A percentile compares a stretch with the other conserved stretches of the same genome.
phyloP scores from a whole-genome alignment of 2,888 invertebrate genomes.

The Calephelis perditalis region DNA sequence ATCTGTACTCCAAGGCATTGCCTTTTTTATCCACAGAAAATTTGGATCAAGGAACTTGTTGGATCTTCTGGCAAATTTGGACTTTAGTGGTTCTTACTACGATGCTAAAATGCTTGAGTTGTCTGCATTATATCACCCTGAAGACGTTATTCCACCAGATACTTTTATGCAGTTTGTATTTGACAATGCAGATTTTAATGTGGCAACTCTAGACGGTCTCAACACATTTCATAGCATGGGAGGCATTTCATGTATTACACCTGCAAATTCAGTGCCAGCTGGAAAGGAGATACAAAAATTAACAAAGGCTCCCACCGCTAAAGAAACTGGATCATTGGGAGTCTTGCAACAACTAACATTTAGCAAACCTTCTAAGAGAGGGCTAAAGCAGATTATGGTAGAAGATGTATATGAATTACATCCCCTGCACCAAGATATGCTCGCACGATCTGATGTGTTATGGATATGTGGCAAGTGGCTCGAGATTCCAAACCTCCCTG shows the following conservation, averaged over 20 bases:
- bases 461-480: constrained; percentile 2
- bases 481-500: constrained; percentile 5
- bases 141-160: neutral
- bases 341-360: neutral
- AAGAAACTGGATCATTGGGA: neutral
- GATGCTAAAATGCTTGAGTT: too few species aligned
- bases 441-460: neutral
- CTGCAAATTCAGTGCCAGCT: constrained; percentile 17
- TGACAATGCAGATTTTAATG: constrained; percentile 29
- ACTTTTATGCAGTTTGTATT: constrained; percentile 26
- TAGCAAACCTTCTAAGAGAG: neutral
- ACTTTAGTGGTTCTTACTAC: too few species aligned
- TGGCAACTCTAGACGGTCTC: constrained; percentile 25
- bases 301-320: neutral
- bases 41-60: too few species aligned
- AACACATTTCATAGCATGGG: constrained; percentile 30
- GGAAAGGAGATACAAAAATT: neutral
- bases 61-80: too few species aligned
- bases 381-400: constrained; percentile 6
- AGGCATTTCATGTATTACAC: constrained; percentile 26
- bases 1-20: too few species aligned
- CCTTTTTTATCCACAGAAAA: too few species aligned
- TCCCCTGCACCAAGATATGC: too few species aligned
- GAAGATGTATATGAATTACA: neutral
- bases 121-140: too few species aligned